Evolutionary conservation across 2,113 vertebrate genomes (phyloP).

Genomic region (Sinosuthora webbiana): DNA sequence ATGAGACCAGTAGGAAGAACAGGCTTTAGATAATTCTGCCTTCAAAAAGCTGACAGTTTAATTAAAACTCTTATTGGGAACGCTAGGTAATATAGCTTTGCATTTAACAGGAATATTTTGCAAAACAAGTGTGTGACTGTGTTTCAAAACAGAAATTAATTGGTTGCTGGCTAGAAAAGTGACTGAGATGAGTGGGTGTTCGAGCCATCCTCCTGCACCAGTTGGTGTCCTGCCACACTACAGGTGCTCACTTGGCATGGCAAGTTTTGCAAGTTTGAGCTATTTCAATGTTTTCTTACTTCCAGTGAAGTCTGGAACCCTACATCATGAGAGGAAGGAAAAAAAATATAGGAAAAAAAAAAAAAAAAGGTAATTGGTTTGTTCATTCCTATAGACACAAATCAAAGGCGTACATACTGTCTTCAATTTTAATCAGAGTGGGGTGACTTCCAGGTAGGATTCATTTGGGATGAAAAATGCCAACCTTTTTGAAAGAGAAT

Average conservation of each 20-base stretch:
- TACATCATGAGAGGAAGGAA: not conserved
- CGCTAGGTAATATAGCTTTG: slow-evolving; percentile 23
- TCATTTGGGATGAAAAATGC: not conserved
- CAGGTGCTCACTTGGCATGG: not conserved
- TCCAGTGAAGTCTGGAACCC: not conserved
- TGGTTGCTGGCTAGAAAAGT: not conserved
- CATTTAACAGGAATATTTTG: slow-evolving; percentile 33
- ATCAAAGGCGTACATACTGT: not conserved
- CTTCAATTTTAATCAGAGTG: not conserved
- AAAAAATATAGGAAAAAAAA: not conserved
- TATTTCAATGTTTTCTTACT: not conserved
- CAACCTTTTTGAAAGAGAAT: not conserved
- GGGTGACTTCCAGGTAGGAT: not conserved
- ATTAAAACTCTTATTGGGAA: slow-evolving; percentile 62
- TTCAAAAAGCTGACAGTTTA: slow-evolving; percentile 60
- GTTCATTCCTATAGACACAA: not conserved
- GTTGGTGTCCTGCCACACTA: not conserved
- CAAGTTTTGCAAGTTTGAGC: not conserved
- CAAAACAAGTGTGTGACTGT: slow-evolving; percentile 23
- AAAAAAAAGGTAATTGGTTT: not conserved
- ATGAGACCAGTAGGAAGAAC: slow-evolving; percentile 25
- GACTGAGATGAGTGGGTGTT: not conserved
- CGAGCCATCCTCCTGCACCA: not conserved
- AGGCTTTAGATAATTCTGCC: slow-evolving; percentile 38
- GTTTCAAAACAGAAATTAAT: slow-evolving; percentile 33